Evolutionary conservation across 2,797 vertebrate genomes (phyloP), one percentile per base, ranked within the genome.

Genomic region (Numenius phaeopus): DNA sequence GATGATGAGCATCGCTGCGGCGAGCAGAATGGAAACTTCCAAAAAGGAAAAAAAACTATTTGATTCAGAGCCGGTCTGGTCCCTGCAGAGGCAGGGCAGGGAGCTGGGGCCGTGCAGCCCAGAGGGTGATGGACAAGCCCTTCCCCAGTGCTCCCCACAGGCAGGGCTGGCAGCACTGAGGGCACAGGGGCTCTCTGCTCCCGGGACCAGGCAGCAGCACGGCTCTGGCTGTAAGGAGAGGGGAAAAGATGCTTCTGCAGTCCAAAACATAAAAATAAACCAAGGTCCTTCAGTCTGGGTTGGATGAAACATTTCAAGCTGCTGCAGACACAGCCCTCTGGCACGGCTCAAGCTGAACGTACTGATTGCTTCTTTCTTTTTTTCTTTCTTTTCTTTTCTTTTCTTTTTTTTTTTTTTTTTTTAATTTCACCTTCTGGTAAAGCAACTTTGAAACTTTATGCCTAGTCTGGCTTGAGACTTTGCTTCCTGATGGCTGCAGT

Each of bases 21-120:
- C 0, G 0, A 90, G 29, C 20, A 3, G 75, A 8, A 54, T 9
- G 54, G 52, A 69, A 71, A 59, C 32, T 16, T 40, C 23, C 55
- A 9, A 14, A 71, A 50, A 17, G 18, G 17, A 11, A n/a, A 23
- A 44, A 13, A 32, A 27, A 40, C 14, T 0, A 3, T 39, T 55
- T 10, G 2, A 2, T 29, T 39, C 13, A 47, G 66, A 32, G 10
- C 0, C 0, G 0, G 2, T 1, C 2, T 6, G 83, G 22, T 32
- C 76, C 27, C 52, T 29, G 39, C 0, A 1, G 69, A 20, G 55
- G 72, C 76, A 34, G 14, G 0, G 2, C 30, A 10, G 61, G 49
- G 62, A 61, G 46, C 62, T 6, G 21, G 47, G 49, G 67, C 58
- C 0, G 0, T 30, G 82, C n/a, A 32, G 70, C 42, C 0, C 1